These are phyloP conservation scores for Drosophila parabipectinata DNA, from an alignment of 1,140 invertebrate species.

Conservation along the genomic window DNA sequence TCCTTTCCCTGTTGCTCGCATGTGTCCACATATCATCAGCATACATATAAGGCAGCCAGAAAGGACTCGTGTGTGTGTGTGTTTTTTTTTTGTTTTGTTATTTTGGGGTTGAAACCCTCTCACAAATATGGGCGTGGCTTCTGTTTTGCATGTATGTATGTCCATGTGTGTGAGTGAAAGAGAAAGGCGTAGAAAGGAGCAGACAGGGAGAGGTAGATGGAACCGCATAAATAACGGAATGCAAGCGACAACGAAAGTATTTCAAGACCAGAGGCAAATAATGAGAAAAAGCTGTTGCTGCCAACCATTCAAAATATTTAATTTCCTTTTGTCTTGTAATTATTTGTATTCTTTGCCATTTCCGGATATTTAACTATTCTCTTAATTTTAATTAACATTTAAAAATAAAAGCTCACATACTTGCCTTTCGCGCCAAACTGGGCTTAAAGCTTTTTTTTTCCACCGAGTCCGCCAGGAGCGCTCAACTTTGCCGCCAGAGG, in stretches of 20 bases:
- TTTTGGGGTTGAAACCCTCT: constrained; percentile 41
- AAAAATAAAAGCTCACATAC: not conserved
- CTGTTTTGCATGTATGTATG: not conserved
- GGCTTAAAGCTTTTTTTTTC: not conserved
- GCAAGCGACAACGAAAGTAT: constrained; percentile 1
- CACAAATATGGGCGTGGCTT: constrained; percentile 57
- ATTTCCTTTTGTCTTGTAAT: not conserved
- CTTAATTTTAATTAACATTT: not conserved
- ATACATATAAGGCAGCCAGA: not conserved
- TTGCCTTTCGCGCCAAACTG: not conserved
- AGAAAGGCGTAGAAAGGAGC: not conserved
- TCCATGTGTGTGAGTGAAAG: constrained; percentile 6
- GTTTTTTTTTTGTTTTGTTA: not conserved
- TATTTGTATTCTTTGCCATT: not conserved
- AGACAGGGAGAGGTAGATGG: constrained; percentile 31
- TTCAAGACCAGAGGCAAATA: not conserved
- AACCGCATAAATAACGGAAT: constrained; percentile 22
- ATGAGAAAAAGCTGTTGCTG: not conserved
- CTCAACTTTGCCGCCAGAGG: not conserved
- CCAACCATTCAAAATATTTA: not conserved
- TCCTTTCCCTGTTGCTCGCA: constrained; percentile 22
- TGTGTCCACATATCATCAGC: not conserved
- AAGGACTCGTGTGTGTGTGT: constrained; percentile 14
- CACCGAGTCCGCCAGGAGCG: not conserved
- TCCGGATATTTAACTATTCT: not conserved